These are phyloP conservation scores for Lithobates sylvaticus DNA, from an alignment of 2,797 vertebrate genomes.

Conservation along the genomic window DNA sequence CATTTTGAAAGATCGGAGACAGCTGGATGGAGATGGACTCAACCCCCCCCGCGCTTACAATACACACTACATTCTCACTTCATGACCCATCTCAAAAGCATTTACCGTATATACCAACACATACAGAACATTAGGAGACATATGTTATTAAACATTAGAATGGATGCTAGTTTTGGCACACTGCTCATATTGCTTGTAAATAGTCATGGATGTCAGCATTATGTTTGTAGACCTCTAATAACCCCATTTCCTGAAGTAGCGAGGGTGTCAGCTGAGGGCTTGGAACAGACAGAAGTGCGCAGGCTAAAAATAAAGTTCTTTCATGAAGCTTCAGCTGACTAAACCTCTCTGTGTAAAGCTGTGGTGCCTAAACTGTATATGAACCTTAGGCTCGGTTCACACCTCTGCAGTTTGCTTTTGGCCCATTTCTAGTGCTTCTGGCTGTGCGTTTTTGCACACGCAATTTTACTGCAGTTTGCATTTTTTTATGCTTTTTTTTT, in stretches of 20 bases:
- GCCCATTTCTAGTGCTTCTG: too few relatives aligned
- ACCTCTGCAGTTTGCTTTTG: too few relatives aligned
- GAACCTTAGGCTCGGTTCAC: too few relatives aligned
- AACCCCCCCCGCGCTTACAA: too few relatives aligned
- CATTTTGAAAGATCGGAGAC: background rate
- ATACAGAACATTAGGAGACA: too few relatives aligned
- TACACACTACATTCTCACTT: too few relatives aligned
- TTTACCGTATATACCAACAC: background rate
- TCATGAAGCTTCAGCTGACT: background rate
- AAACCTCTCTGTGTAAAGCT: background rate
- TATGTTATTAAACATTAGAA: too few relatives aligned
- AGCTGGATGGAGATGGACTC: background rate
- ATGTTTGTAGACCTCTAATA: background rate
- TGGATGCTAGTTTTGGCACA: background rate
- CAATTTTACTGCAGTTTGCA: too few relatives aligned
- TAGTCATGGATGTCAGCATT: background rate
- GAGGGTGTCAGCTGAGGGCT: conserved; percentile 23
- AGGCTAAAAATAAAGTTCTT: conserved; percentile 42
- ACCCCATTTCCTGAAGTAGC: background rate
- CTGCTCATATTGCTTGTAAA: background rate
- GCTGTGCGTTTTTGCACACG: too few relatives aligned
- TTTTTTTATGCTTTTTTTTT: too few relatives aligned
- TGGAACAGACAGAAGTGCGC: background rate
- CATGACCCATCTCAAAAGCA: background rate
- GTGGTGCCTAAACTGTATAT: background rate